Evolutionary conservation across 2,888 invertebrate species (phyloP), one percentile per base, ranked within the genome.

Genomic region (Aspidiotus destructor): DNA sequence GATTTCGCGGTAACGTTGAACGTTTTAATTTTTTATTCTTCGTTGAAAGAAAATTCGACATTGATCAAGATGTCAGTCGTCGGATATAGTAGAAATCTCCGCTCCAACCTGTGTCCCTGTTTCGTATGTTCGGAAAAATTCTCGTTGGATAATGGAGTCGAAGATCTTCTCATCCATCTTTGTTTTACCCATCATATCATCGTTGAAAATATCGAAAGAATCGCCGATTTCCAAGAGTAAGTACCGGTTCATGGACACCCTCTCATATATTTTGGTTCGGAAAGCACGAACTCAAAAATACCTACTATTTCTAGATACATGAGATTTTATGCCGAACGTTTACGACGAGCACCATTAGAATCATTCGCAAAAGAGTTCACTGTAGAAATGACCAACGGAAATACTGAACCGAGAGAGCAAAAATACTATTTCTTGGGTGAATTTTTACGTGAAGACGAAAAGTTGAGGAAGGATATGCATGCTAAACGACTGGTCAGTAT

Each of bases 361-460:
- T 44, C 65, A 41, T 67, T 67, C 28, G 40, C 65, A 9, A 67
- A 42, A 44, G 16, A 57, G 60, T 44, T 67, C n/a, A 16, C 40
- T 0, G 48, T 67, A 17, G 65, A 67, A 67, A 60, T 67, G 7
- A n/a, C n/a, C n/a, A n/a, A n/a, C n/a, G n/a, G n/a, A n/a, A n/a
- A n/a, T n/a, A n/a, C n/a, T n/a, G n/a, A 57, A 40, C 44, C 65
- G 3, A 70, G 83, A 74, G 80, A 85, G 73, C 84, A 86, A 75
- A 82, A 83, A 75, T 91, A 88, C 75, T 92, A 83, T 75, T 78
- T 94, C 71, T 78, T 95, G 8, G 88, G 91, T 75, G 88, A 89
- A 76, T 83, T 88, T 54, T 77, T 91, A 48, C 85, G 86, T 0
- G 89, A 92, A 79, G 94, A 95, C 75, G 88, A 86, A 76, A 83